These are phyloP conservation scores for Panagrolaimus sp. DNA, from an alignment of 1,140 invertebrate genomes.

Conservation along the genomic window DNA sequence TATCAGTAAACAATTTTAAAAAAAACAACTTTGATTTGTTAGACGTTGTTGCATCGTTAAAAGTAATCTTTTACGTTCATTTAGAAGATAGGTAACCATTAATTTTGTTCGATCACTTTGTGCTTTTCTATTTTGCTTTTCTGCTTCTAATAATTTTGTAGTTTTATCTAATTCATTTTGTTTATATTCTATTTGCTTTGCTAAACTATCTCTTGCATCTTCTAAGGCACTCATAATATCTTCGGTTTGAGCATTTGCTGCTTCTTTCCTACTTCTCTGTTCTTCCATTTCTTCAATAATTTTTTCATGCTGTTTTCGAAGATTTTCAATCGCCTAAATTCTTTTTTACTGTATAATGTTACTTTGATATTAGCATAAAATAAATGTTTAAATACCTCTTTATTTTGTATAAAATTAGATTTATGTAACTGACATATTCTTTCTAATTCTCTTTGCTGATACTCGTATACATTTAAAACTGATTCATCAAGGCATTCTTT, in stretches of 20 bases:
- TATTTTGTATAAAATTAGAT: background rate
- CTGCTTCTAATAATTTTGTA: background rate
- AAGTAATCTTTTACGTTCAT: background rate
- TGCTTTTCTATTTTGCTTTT: background rate
- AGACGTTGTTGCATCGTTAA: background rate
- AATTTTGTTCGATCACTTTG: background rate
- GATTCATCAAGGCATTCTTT: slow-evolving; percentile 8
- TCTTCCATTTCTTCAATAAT: slow-evolving; percentile 3
- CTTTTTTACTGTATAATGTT: background rate
- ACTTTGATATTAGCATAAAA: background rate
- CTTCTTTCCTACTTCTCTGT: background rate
- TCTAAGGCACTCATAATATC: slow-evolving; percentile 9
- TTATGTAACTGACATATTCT: slow-evolving; percentile 10
- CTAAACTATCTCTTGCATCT: background rate
- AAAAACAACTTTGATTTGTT: too few species aligned
- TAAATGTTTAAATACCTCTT: slow-evolving; percentile 2
- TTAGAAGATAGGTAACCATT: background rate
- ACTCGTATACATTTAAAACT: slow-evolving; percentile 12
- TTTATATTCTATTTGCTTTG: background rate
- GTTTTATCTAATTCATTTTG: background rate
- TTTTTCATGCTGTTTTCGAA: background rate
- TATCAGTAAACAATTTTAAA: background rate
- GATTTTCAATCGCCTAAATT: slow-evolving; percentile 1
- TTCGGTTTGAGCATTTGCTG: background rate
- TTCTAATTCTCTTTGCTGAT: slow-evolving; percentile 12